A percentile compares a stretch with the other conserved stretches of the same genome.
Evolutionary conservation across 2,888 invertebrate species (phyloP).

Genomic region (Herminia tarsipennalis): DNA sequence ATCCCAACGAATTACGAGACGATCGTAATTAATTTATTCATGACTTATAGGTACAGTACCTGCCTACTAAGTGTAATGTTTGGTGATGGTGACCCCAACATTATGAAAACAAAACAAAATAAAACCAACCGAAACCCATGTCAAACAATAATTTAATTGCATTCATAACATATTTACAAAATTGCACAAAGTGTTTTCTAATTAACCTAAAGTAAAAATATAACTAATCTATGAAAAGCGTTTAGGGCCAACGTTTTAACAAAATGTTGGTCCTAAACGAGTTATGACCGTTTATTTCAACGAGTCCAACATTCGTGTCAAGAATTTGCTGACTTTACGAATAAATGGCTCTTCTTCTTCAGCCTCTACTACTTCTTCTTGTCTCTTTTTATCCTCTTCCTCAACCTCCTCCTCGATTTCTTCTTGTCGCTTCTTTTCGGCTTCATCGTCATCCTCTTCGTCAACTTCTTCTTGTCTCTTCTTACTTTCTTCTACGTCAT

Average conservation of each 20-base stretch:
- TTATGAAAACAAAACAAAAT: neutral
- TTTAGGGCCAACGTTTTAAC: conserved; percentile 59
- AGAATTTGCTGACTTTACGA: conserved; percentile 43
- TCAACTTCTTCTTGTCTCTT: conserved; percentile 14
- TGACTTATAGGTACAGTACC: too few relatives aligned
- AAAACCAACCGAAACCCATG: neutral
- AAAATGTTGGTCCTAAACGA: conserved; percentile 61
- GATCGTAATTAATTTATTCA: too few relatives aligned
- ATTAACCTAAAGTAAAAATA: conserved; percentile 49
- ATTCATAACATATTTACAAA: conserved; percentile 73
- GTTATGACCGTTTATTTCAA: conserved; percentile 53
- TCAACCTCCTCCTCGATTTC: conserved; percentile 11
- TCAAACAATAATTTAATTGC: conserved; percentile 44
- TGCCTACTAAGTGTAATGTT: too few relatives aligned
- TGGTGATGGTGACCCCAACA: too few relatives aligned
- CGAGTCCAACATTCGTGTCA: conserved; percentile 56
- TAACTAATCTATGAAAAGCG: conserved; percentile 44
- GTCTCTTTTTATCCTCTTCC: conserved; percentile 3
- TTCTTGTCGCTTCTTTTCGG: conserved; percentile 9
- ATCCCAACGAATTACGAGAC: too few relatives aligned
- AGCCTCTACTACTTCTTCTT: conserved; percentile 3
- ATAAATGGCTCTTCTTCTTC: conserved; percentile 17
- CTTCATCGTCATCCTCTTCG: conserved; percentile 13
- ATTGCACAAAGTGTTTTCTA: conserved; percentile 79
- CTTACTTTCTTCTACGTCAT: neutral